phyloP scores from a whole-genome alignment of 2,888 invertebrate genomes.

The Hypercompe scribonia region DNA sequence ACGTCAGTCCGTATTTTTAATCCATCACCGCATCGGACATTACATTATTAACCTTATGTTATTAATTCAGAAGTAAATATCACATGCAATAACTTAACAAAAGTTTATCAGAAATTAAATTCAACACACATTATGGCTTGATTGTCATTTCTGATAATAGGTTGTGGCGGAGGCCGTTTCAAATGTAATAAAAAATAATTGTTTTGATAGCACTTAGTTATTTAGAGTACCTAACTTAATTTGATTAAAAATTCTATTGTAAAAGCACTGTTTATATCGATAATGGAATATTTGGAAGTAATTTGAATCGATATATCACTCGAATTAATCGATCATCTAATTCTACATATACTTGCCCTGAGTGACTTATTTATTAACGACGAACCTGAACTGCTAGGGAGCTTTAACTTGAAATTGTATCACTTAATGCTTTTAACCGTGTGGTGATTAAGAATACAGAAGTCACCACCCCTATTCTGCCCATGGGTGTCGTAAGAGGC shows the following conservation, averaged over 20 bases:
- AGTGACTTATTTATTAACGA: no score
- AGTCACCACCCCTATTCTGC: no score
- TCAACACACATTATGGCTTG: not conserved
- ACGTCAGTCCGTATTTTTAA: no score
- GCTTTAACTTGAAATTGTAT: no score
- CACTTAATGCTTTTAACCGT: no score
- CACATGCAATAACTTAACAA: not conserved
- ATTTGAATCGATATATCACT: not conserved
- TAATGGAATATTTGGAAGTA: not conserved
- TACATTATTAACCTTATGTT: no score
- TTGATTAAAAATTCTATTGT: not conserved
- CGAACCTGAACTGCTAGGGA: no score
- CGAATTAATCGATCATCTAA: not conserved
- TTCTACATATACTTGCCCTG: no score
- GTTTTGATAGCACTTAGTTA: not conserved
- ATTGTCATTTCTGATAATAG: not conserved
- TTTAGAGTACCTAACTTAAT: not conserved
- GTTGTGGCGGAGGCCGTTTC: not conserved
- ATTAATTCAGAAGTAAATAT: not conserved
- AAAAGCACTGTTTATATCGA: not conserved
- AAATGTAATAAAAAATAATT: not conserved
- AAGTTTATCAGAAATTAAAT: not conserved
- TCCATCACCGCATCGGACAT: no score
- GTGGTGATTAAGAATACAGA: no score
- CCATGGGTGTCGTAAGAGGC: no score